Evolutionary conservation across 35 echinoderm and acorn worm species (phyloP).

Genomic region (Lytechinus variegatus): DNA sequence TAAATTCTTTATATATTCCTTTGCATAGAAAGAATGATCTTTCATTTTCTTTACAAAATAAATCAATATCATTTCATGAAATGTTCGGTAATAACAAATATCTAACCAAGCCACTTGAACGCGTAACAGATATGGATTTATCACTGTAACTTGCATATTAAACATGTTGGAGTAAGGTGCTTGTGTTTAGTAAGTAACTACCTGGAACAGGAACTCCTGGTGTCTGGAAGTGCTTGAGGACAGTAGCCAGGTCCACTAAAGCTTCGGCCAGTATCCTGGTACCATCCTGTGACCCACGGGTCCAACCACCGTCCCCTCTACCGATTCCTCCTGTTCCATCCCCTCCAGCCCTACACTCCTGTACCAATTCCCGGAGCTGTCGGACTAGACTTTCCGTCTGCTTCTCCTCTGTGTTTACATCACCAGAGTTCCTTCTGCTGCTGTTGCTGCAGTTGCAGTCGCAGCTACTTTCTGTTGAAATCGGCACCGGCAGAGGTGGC

Average conservation of each 20-base stretch:
- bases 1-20: too few species aligned
- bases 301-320: not conserved
- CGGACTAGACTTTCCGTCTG: not conserved
- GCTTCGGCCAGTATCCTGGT: slow-evolving; percentile 45
- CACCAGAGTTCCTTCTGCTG: not conserved
- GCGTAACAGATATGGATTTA: too few species aligned
- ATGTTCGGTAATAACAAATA: too few species aligned
- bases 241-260: slow-evolving; percentile 53
- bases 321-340: not conserved
- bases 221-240: slow-evolving; percentile 60
- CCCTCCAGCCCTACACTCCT: not conserved
- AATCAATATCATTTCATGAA: too few species aligned
- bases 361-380: slow-evolving; percentile 39
- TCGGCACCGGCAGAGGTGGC: slow-evolving; percentile 2
- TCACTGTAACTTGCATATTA: too few species aligned
- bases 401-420: not conserved
- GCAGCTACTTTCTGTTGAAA: slow-evolving; percentile 5
- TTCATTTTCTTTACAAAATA: too few species aligned
- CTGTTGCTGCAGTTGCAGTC: slow-evolving; percentile 32
- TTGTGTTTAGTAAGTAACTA: not conserved
- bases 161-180: too few species aligned
- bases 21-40: too few species aligned
- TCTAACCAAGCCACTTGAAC: too few species aligned
- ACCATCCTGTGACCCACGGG: not conserved
- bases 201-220: slow-evolving; percentile 57